These are phyloP conservation scores for Galeruca laticollis DNA, from an alignment of 2,888 invertebrate species.

Conservation along the genomic window DNA sequence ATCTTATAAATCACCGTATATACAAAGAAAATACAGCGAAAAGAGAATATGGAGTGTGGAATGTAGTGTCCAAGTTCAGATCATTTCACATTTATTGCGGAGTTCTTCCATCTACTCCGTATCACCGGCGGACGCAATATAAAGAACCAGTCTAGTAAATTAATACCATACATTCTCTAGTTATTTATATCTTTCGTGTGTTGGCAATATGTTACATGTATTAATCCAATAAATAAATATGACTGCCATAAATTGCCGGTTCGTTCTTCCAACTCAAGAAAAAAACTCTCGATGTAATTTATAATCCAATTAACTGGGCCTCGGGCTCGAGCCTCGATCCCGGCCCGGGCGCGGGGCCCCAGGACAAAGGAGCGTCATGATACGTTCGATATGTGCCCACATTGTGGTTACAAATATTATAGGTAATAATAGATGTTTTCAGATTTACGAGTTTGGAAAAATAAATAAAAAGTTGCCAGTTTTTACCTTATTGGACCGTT, in stretches of 20 bases:
- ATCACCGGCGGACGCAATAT: constrained; percentile 63
- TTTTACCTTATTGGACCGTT: too few species aligned
- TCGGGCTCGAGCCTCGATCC: constrained; percentile 45
- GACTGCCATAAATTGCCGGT: constrained; percentile 66
- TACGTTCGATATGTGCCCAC: constrained; percentile 21
- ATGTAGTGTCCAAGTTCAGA: constrained; percentile 48
- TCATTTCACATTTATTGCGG: constrained; percentile 53
- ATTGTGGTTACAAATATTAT: constrained; percentile 12
- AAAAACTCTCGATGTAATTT: constrained; percentile 63
- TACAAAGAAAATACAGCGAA: background rate
- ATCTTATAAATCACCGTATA: background rate
- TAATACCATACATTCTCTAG: constrained; percentile 67
- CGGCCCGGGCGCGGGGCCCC: constrained; percentile 13
- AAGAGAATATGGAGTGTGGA: constrained; percentile 25
- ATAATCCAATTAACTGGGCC: constrained; percentile 67
- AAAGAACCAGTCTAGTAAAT: constrained; percentile 66
- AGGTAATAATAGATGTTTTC: background rate
- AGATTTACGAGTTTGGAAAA: background rate
- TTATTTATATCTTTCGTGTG: constrained; percentile 68
- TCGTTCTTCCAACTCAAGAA: constrained; percentile 59
- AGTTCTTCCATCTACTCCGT: constrained; percentile 55
- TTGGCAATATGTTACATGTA: constrained; percentile 69
- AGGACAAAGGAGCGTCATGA: constrained; percentile 12
- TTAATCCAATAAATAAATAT: constrained; percentile 69
- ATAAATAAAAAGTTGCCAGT: too few species aligned